A percentile compares a stretch with the other conserved stretches of the same genome.
Evolutionary conservation across 2,797 vertebrate species (phyloP).

Genomic region (Smutsia temminckii): DNA sequence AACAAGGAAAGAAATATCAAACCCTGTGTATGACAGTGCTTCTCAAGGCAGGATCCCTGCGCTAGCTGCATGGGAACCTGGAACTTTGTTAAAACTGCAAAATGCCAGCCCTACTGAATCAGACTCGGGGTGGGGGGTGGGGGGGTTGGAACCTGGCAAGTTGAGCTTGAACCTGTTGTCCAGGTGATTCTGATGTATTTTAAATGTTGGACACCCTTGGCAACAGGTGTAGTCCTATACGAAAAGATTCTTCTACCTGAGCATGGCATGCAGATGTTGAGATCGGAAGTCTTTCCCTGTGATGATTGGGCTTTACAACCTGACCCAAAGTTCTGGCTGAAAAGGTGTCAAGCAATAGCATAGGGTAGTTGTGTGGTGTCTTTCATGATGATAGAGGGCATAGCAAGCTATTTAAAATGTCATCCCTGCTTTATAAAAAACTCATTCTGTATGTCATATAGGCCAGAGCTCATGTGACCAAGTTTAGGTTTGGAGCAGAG

Average conservation of each 20-base stretch:
- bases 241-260: background rate
- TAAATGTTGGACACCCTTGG: background rate
- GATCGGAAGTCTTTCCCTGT: background rate
- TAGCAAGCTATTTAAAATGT: constrained; percentile 14
- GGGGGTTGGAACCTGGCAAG: background rate
- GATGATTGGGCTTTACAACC: background rate
- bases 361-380: background rate
- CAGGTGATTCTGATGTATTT: background rate
- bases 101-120: background rate
- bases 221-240: background rate
- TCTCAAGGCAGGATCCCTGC: background rate
- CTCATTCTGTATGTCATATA: background rate
- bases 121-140: background rate
- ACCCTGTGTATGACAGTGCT: background rate
- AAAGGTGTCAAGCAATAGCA: background rate
- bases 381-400: background rate
- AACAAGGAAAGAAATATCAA: background rate
- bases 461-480: background rate
- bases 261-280: background rate
- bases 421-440: background rate
- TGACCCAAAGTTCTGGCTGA: background rate
- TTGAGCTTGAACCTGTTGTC: background rate
- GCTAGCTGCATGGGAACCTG: background rate
- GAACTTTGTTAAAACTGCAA: background rate
- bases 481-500: background rate